Percentiles rank a stretch among this genome's conserved stretches.
Evolutionary conservation across 2,888 invertebrate species (phyloP).

Genomic region (Dasysyrphus albostriatus): DNA sequence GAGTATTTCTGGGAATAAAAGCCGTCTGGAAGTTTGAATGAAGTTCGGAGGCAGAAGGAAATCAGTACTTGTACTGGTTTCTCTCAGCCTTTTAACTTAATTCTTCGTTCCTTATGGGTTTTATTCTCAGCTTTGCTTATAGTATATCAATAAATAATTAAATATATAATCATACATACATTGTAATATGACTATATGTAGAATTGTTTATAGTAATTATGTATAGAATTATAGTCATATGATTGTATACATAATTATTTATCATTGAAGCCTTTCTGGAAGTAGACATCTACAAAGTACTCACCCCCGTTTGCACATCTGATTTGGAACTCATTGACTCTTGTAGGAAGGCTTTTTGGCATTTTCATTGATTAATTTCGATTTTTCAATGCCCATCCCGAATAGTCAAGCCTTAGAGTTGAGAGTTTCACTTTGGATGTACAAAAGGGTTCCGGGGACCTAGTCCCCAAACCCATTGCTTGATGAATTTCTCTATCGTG

Average conservation of each 20-base stretch:
- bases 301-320: conserved; percentile 71
- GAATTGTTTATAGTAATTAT: not conserved
- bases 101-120: conserved; percentile 28
- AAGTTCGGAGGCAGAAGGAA: not conserved
- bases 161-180: not conserved
- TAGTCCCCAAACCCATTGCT: conserved; percentile 32
- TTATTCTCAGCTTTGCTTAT: conserved; percentile 9
- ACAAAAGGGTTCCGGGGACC: conserved; percentile 57
- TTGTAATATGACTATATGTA: not conserved
- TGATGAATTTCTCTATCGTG: conserved; percentile 50
- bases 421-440: conserved; percentile 48
- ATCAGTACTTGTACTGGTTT: conserved; percentile 46
- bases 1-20: conserved; percentile 14
- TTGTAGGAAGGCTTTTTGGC: conserved; percentile 34
- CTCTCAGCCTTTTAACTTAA: not conserved
- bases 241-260: not conserved
- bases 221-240: not conserved
- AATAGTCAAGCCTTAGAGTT: conserved; percentile 25
- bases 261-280: conserved; percentile 10
- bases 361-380: conserved; percentile 24
- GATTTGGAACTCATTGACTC: conserved; percentile 11
- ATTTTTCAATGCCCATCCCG: conserved; percentile 18
- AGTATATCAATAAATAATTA: not conserved
- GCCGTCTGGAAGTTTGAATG: conserved; percentile 18
- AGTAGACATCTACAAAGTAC: conserved; percentile 54